Evolutionary conservation across 2,888 invertebrate genomes (phyloP).

Genomic region (Linnaemya vulpina): DNA sequence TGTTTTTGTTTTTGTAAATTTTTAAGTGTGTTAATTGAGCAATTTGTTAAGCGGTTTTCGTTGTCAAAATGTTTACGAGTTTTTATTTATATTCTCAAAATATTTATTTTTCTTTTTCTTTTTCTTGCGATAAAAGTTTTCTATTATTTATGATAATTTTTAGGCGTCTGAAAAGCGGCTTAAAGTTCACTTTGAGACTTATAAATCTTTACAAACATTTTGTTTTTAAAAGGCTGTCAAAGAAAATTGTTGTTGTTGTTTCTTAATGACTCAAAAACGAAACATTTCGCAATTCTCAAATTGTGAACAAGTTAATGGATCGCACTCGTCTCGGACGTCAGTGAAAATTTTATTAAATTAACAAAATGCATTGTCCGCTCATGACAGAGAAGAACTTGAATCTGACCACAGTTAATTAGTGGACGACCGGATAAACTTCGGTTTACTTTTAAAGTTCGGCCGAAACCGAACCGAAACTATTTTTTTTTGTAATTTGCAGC

Average conservation of each 20-base stretch:
- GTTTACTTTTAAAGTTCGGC: too few relatives aligned
- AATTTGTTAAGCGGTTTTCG: slow-evolving; percentile 63
- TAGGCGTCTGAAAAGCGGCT: neutral
- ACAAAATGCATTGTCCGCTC: too few relatives aligned
- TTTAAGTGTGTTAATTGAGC: slow-evolving; percentile 66
- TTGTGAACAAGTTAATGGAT: too few relatives aligned
- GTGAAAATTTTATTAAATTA: too few relatives aligned
- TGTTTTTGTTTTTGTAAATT: neutral
- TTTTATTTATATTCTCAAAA: neutral
- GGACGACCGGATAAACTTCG: too few relatives aligned
- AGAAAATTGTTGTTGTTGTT: neutral
- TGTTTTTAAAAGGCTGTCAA: neutral
- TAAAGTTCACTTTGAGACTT: slow-evolving; percentile 13
- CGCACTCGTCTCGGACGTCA: too few relatives aligned
- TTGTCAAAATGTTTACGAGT: neutral
- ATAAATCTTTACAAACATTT: slow-evolving; percentile 9
- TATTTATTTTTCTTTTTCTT: neutral
- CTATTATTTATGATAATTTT: slow-evolving; percentile 12
- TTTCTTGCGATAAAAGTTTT: neutral
- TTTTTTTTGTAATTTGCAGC: too few relatives aligned
- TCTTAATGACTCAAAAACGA: neutral
- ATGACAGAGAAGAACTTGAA: too few relatives aligned
- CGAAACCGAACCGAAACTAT: too few relatives aligned
- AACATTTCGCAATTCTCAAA: neutral
- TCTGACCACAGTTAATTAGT: too few relatives aligned